Evolutionary conservation across 2,113 vertebrate species (phyloP), one percentile per base, ranked within the genome.

Genomic region (Alexandromys fortis): DNA sequence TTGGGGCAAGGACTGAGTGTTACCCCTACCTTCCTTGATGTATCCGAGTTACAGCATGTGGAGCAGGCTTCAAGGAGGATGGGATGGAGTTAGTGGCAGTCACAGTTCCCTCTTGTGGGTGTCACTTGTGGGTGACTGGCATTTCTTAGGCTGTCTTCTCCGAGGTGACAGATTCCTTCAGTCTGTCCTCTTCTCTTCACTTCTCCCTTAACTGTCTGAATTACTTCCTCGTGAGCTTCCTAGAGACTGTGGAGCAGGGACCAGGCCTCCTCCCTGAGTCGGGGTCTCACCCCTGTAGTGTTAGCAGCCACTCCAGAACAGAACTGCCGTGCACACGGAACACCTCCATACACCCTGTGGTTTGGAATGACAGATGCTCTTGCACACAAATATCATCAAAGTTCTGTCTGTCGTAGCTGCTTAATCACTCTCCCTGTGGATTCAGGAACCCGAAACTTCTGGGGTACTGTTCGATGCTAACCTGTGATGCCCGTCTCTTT

Each of bases 31-130:
- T 35, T 30, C 58, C 76, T 63, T 0, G 0, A 13, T 45, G 52
- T 16, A 1, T 45, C 22, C 21, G 4, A 22, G 2, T 12, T 33
- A 73, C 10, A 19, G 28, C 33, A 22, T 10, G 0, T 3, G 0
- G 2, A 17, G 2, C 16, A 17, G 35, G 35, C 26, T 30, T 24
- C 42, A 33, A 24, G 88, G 70, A 78, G 86, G 38, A 2, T 0
- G 1, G 19, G 58, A 19, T 55, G 19, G 24, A 28, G 19, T 47
- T 42, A 33, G 9, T 11, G 49, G 67, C 19, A 3, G 3, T 26
- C 75, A 1, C 47, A 7, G 67, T 4, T 61, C 77, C 68, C 55
- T 17, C 55, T 65, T 4, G 24, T 49, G 30, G 42, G 10, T 47
- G 76, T 63, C 78, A 0, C 63, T 38, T 61, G 33, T 33, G 22